Evolutionary conservation across 2,797 vertebrate genomes (phyloP), one percentile per base, ranked within the genome.

Genomic region (Anas acuta): DNA sequence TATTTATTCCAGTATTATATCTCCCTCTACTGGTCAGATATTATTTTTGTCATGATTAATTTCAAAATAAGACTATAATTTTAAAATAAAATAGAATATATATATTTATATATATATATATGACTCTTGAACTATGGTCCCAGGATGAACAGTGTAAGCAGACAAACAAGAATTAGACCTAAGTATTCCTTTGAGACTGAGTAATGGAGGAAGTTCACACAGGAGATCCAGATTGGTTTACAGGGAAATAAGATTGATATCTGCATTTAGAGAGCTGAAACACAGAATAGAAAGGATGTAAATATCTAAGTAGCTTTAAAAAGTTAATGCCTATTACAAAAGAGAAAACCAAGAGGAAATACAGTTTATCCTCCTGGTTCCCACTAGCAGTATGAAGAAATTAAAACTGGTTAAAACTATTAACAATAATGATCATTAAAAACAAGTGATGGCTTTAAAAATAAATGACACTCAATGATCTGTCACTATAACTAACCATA

Each of bases 11-110:
- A 85, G 90, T 69, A 84, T 76, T 87, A 67, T 58, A 94, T 33
- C 87, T 76, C 95, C 93, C 94, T 92, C 95, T 96, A 77, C 93
- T 95, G 96, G 95, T 61, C 88, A 82, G 84, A 95, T 65, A 82
- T 28, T 79, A 14, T 76, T 73, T 82, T 89, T 57, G 3, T 67
- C 67, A 51, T 41, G 18, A 67, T 64, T 90, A 64, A 84, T 94
- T 66, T 79, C 25, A 60, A 91, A 92, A 64, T 12, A 3, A 61
- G 28, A 28, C 1, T 25, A 9, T 60, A 84, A 75, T 72, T 89
- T 23, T 7, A 49, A 49, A 49, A 49, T 49, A 49, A 47, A 47
- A 22, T 47, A 21, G 17, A 43, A 21, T 12, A 47, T 47, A 13
- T 49, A 47, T 22, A 47, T 47, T 6, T 14, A 39, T 39, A 39